A percentile compares a stretch with the other conserved stretches of the same genome.
These are phyloP conservation scores for Crenuchus spilurus DNA, from an alignment of 2,797 vertebrate species.

Conservation along the genomic window DNA sequence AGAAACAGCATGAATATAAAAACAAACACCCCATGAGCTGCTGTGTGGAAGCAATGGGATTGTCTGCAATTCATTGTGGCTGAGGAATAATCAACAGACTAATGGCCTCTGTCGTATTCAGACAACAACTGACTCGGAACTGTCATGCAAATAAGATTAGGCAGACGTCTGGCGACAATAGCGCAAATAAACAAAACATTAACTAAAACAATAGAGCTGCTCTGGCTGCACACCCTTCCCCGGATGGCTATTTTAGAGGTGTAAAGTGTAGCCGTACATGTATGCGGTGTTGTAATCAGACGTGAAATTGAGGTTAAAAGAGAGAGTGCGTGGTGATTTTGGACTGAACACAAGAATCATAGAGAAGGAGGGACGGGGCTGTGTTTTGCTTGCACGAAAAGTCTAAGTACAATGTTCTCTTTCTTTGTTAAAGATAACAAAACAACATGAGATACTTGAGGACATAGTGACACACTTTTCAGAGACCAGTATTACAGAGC, in stretches of 20 bases:
- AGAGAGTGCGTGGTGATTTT: neutral
- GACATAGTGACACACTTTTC: neutral
- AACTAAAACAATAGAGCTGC: slow-evolving; percentile 24
- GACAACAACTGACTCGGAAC: slow-evolving; percentile 31
- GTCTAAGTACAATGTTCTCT: neutral
- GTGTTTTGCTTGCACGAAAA: neutral
- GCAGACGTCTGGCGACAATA: slow-evolving; percentile 37
- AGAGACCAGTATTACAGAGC: neutral
- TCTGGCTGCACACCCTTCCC: neutral
- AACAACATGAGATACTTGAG: neutral
- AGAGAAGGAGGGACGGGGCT: neutral
- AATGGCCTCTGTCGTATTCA: slow-evolving; percentile 34
- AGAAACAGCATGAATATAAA: slow-evolving; percentile 19
- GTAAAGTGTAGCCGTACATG: neutral
- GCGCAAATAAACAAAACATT: slow-evolving; percentile 30
- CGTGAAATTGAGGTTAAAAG: slow-evolving; percentile 51
- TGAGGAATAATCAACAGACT: slow-evolving; percentile 49
- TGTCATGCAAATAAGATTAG: slow-evolving; percentile 45
- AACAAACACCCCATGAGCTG: slow-evolving; percentile 7
- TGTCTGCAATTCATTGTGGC: slow-evolving; percentile 23
- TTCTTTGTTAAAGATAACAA: neutral
- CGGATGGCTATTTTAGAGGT: slow-evolving; percentile 11
- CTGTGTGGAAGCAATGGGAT: slow-evolving; percentile 28
- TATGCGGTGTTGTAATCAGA: neutral
- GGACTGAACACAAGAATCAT: neutral